phyloP scores from a whole-genome alignment of 2,797 vertebrate species.

The Hydrocynus forskahlii region DNA sequence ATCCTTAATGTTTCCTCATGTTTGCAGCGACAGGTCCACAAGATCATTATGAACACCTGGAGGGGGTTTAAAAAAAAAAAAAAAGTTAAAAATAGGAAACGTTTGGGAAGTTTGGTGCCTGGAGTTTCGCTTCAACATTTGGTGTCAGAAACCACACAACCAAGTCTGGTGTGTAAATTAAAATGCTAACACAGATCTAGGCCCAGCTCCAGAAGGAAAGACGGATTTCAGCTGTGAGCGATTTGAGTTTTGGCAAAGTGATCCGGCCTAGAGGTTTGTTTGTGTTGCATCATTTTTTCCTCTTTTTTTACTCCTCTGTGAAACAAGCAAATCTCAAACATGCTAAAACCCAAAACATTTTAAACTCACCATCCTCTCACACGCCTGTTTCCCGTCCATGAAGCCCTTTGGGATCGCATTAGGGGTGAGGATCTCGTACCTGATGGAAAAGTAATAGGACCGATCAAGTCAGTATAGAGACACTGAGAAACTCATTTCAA shows the following conservation, averaged over 20 bases:
- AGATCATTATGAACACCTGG: too few species aligned
- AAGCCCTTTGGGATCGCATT: constrained; percentile 89
- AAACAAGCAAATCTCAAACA: background rate
- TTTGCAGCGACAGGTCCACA: too few species aligned
- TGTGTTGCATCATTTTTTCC: background rate
- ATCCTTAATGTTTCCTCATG: too few species aligned
- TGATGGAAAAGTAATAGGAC: constrained; percentile 50
- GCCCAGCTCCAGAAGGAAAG: background rate
- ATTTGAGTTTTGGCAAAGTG: background rate
- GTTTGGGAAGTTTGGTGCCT: too few species aligned
- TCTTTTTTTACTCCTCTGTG: background rate
- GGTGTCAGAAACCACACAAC: too few species aligned
- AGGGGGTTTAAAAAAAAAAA: too few species aligned
- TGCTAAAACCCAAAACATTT: background rate
- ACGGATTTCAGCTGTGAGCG: background rate
- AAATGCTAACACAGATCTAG: too few species aligned
- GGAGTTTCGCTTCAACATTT: too few species aligned
- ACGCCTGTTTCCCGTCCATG: constrained; percentile 91
- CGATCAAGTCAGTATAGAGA: too few species aligned
- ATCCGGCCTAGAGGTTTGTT: background rate
- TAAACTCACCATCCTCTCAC: constrained; percentile 84
- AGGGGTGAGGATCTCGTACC: constrained; percentile 86
- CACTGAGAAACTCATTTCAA: too few species aligned
- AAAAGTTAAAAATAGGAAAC: too few species aligned
- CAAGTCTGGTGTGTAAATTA: too few species aligned